Evolutionary conservation across 2,797 vertebrate genomes (phyloP).

Genomic region (Syngnathus rostellatus): DNA sequence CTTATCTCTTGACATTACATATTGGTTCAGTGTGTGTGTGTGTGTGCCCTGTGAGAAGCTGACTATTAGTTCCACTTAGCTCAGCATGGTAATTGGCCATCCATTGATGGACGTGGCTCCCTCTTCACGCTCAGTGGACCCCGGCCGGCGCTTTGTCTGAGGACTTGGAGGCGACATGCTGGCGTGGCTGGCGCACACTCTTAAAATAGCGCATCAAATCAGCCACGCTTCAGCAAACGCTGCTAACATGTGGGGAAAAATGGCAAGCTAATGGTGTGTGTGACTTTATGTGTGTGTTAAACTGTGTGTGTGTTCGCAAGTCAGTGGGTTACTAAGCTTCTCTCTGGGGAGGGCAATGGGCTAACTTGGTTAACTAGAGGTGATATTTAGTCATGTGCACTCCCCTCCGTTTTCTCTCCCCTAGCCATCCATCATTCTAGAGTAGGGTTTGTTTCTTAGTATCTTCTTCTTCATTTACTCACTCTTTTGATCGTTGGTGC

Average conservation of each 20-base stretch:
- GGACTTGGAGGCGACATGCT: conserved; percentile 58
- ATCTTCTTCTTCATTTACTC: neutral
- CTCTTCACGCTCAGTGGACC: conserved; percentile 62
- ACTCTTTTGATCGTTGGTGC: conserved; percentile 16
- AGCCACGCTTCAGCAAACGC: conserved; percentile 52
- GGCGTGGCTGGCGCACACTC: conserved; percentile 50
- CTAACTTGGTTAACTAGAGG: conserved; percentile 55
- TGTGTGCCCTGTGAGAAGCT: conserved; percentile 38
- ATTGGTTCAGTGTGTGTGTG: conserved; percentile 17
- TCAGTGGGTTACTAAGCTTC: conserved; percentile 31
- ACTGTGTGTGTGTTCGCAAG: conserved; percentile 9
- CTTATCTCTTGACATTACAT: conserved; percentile 16
- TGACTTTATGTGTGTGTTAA: conserved; percentile 11
- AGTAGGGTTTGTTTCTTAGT: neutral
- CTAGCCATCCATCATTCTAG: conserved; percentile 43
- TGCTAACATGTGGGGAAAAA: conserved; percentile 46
- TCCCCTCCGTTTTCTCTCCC: conserved; percentile 10
- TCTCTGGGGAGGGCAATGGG: conserved; percentile 44
- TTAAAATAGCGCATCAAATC: conserved; percentile 67
- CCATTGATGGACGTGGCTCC: conserved; percentile 63
- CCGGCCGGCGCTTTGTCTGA: conserved; percentile 53
- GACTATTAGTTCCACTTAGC: conserved; percentile 60
- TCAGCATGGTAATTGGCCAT: conserved; percentile 63
- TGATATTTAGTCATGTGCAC: conserved; percentile 45
- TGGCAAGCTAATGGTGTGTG: conserved; percentile 39